Evolutionary conservation across 2,888 invertebrate genomes (phyloP), one percentile per base, ranked within the genome.

Genomic region (Criorhina ranunculi): DNA sequence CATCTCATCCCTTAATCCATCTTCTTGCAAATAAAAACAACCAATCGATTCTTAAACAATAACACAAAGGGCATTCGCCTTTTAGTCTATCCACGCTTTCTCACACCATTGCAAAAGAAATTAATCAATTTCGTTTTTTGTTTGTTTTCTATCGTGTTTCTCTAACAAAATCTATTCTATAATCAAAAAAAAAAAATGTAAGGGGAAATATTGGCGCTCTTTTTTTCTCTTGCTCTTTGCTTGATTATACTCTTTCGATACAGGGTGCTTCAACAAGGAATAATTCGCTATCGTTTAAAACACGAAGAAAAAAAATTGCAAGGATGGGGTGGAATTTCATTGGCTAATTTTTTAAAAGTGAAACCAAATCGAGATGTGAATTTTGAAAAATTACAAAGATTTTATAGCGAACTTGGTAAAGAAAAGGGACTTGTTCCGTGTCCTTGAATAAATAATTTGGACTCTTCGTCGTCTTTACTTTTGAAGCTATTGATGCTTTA

Each of bases 51-150:
- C 19, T 5, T 46, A 46, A n/a, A 40, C 8, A 33, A 51, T 42
- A 66, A 70, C 53, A 53, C 31, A 57, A 67, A 78, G 78, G 83
- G 66, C 83, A 83, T 83, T 83, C 40, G 46, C 83, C 67, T 55
- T 33, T 66, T 11, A 37, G 33, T 44, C 49, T 53, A 29, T 42
- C 31, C 46, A 35, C 24, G n/a, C 31, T 55, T 31, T 67, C 35
- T 17, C 49, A 72, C 15, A 40, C 42, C n/a, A 6, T 67, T 60
- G 31, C 51, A 44, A 35, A 33, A 35, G 17, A 78, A 73, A 78
- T 64, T 78, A 75, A 79, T 83, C 79, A 83, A 69, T 83, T 69
- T 73, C 73, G 57, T 79, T 83, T 79, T 81, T 62, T 75, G 57
- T 75, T 59, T 33, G 35, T 33, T 67, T 37, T 55, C 24, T 59